Evolutionary conservation across 2,888 invertebrate genomes (phyloP).

Genomic region (Drosophila diplacantha): DNA sequence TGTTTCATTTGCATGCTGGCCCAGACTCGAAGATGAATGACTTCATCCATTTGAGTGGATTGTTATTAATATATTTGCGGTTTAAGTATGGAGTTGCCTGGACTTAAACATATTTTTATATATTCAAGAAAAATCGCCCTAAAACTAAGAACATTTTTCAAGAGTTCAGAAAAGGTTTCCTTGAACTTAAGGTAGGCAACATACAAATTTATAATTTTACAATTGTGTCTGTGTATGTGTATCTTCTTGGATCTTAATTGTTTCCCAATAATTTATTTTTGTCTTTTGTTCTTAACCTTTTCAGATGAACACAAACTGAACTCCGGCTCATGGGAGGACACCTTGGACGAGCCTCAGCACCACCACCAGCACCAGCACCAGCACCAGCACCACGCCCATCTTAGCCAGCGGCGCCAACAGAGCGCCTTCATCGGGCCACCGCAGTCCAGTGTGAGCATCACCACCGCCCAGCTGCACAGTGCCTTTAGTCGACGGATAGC

Average conservation of each 20-base stretch:
- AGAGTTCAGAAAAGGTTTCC: too few relatives aligned
- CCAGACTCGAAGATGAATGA: conserved; percentile 8
- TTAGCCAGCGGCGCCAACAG: conserved; percentile 55
- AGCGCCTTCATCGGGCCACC: conserved; percentile 38
- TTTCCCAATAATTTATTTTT: too few relatives aligned
- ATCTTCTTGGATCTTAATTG: too few relatives aligned
- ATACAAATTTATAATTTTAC: too few relatives aligned
- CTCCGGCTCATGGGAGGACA: conserved; percentile 88
- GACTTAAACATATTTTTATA: too few relatives aligned
- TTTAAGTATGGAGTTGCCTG: too few relatives aligned
- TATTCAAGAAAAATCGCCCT: too few relatives aligned
- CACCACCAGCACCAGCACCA: conserved; percentile 28
- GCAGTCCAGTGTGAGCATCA: conserved; percentile 64
- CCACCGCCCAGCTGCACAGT: conserved; percentile 75
- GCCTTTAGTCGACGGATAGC: conserved; percentile 64
- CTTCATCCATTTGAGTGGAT: background rate
- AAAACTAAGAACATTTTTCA: too few relatives aligned
- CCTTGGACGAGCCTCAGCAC: conserved; percentile 45
- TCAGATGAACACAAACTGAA: conserved; percentile 86
- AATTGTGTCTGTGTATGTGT: too few relatives aligned
- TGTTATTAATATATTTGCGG: background rate
- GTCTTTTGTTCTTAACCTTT: too few relatives aligned
- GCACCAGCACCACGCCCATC: conserved; percentile 15
- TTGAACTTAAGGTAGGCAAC: too few relatives aligned
- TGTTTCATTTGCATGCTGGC: conserved; percentile 33